Evolutionary conservation across 2,797 vertebrate genomes (phyloP).

Genomic region (Fratercula arctica): DNA sequence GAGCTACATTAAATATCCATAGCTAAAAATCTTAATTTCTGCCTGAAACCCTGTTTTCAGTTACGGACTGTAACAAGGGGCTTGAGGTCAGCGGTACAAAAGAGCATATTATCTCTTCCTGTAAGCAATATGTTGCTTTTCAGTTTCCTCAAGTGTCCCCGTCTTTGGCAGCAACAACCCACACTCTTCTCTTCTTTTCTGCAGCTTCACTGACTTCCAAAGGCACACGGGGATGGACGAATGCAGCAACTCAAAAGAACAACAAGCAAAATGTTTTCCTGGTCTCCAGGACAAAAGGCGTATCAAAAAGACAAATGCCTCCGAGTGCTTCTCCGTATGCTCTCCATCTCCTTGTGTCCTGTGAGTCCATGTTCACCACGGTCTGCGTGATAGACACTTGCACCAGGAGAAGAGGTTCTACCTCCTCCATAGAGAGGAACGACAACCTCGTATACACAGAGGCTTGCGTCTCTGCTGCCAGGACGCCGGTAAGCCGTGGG

Average conservation of each 20-base stretch:
- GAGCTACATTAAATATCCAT: neutral
- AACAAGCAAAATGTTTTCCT: neutral
- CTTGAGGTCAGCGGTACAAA: neutral
- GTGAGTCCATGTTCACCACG: rapidly evolving
- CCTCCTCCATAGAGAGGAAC: neutral
- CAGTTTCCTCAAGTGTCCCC: neutral
- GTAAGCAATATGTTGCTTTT: neutral
- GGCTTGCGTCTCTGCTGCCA: neutral
- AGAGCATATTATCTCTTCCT: neutral
- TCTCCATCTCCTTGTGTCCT: neutral
- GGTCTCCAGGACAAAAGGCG: neutral
- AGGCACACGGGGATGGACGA: neutral
- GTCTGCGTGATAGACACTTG: neutral
- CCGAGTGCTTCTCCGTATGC: neutral
- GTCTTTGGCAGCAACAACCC: neutral
- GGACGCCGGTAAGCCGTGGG: neutral
- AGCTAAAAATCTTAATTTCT: neutral
- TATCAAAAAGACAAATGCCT: neutral
- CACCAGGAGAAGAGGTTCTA: neutral
- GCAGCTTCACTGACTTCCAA: neutral
- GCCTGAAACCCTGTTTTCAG: neutral
- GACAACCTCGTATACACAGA: neutral
- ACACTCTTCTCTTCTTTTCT: neutral
- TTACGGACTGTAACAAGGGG: neutral
- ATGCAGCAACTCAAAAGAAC: neutral